These are phyloP conservation scores for Protodeltote pygarga DNA, from an alignment of 2,888 invertebrate species.

Conservation along the genomic window DNA sequence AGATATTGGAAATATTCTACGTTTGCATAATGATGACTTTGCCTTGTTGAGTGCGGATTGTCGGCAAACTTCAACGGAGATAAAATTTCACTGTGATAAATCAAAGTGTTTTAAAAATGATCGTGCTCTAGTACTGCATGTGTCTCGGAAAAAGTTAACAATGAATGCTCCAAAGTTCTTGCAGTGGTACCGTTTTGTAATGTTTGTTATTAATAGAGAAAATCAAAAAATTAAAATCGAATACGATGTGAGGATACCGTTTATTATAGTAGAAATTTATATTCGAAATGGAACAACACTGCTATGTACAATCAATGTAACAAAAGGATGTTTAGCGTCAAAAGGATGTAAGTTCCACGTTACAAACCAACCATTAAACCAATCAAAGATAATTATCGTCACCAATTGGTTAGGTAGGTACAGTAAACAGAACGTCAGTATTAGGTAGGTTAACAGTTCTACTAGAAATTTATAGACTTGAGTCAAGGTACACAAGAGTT, in stretches of 20 bases:
- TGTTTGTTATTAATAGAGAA: slow-evolving; percentile 54
- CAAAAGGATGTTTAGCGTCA: not conserved
- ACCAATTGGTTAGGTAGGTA: too few species aligned
- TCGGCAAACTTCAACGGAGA: slow-evolving; percentile 42
- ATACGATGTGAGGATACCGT: slow-evolving; percentile 64
- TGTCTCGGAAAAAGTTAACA: slow-evolving; percentile 52
- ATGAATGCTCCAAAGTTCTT: slow-evolving; percentile 51
- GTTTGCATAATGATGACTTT: slow-evolving; percentile 71
- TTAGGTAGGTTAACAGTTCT: too few species aligned
- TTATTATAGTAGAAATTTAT: slow-evolving; percentile 45
- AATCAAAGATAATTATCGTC: too few species aligned
- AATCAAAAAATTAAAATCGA: slow-evolving; percentile 54
- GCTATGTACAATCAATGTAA: slow-evolving; percentile 27
- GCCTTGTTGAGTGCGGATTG: slow-evolving; percentile 53
- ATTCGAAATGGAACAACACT: slow-evolving; percentile 16
- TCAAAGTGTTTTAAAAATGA: slow-evolving; percentile 46
- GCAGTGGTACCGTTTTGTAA: slow-evolving; percentile 60
- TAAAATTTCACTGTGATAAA: slow-evolving; percentile 45
- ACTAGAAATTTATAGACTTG: too few species aligned
- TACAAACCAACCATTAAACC: too few species aligned
- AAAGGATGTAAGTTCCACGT: slow-evolving; percentile 29
- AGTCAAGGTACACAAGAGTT: too few species aligned
- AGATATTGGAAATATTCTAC: slow-evolving; percentile 75
- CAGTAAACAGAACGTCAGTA: too few species aligned
- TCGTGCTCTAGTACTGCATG: slow-evolving; percentile 56